Base-by-base conservation (phyloP, 2,797 vertebrate species). In the Natrix natrix region DNA sequence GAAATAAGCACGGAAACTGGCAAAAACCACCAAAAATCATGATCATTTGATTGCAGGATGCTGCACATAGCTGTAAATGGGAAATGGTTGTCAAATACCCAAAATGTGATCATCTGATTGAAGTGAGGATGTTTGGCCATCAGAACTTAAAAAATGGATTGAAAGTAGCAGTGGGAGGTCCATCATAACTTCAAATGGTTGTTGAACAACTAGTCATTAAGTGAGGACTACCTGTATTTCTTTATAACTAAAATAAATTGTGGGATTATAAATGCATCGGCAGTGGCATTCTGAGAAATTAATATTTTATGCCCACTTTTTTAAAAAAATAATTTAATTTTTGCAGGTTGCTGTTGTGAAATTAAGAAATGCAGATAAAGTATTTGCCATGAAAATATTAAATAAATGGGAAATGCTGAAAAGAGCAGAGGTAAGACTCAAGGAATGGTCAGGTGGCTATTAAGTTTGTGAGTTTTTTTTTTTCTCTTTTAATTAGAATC, bases 331-430 rank as follows among this genome's bases (percentile, higher is more conserved):
- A 0, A 7, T 96, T 94, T 93, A 90, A 48, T 95, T 96, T 96
- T 97, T 96, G 48, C 97, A 99, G 99, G 99, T 99, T 95, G 99
- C 99, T 28, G 99, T 99, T 57, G 99, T 99, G 93, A 99, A 99
- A 98, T 97, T 99, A 96, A 99, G 98, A 98, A 99, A 99, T 97
- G 98, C 99, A 66, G 99, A 99, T 97, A 99, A 99, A 89, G 99
- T 99, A 91, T 99, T 99, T 95, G 99, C 99, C 93, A 99, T 99
- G 99, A 99, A 99, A 98, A 99, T 99, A 95, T 98, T 99, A 95
- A 99, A 99, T 98, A 99, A 99, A 96, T 99, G 99, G 99, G 99
- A 99, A 97, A 99, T 99, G 99, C 98, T 99, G 96, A 99, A 99
- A 97, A 98, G 99, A 98, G 99, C 99, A 5, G 99, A 99, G 99